Conservation (phyloP, 2,888 invertebrate genomes). For the Thumatha senex region DNA sequence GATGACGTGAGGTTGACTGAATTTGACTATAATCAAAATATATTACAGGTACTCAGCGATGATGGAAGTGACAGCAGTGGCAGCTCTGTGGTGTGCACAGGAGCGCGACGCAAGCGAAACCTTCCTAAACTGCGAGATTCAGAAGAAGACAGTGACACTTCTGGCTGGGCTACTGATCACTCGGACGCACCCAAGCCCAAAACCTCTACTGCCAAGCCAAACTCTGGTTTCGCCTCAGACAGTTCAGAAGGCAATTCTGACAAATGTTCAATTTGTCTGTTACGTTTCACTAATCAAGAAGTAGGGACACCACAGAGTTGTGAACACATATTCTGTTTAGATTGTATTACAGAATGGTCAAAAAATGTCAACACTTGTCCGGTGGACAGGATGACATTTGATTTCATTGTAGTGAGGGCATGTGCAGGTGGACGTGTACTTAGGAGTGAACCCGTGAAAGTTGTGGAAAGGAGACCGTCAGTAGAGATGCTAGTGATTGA, state of each 20-base stretch:
- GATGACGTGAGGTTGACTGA: background rate
- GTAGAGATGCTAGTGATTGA: constrained; percentile 77
- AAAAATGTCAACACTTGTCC: constrained; percentile 98
- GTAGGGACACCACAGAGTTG: constrained; percentile 94
- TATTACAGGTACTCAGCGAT: constrained; percentile 80
- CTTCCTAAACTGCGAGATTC: constrained; percentile 65
- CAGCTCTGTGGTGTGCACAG: constrained; percentile 56
- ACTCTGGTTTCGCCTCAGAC: constrained; percentile 77
- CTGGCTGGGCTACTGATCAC: constrained; percentile 56
- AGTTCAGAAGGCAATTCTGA: constrained; percentile 89
- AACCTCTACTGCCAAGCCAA: constrained; percentile 30
- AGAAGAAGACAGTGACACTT: constrained; percentile 63
- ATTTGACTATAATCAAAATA: constrained; percentile 10
- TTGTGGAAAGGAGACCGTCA: constrained; percentile 74
- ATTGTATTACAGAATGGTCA: constrained; percentile 97
- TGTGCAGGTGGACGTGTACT: constrained; percentile 86
- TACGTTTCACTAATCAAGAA: constrained; percentile 89
- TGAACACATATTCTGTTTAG: constrained; percentile 94
- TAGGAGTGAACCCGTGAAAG: constrained; percentile 86
- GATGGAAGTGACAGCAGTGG: constrained; percentile 71
- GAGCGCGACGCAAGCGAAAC: constrained; percentile 57
- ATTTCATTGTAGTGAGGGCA: constrained; percentile 88
- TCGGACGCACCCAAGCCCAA: constrained; percentile 34
- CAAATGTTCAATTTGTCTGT: constrained; percentile 95
- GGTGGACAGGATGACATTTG: constrained; percentile 92